A percentile compares a stretch with the other conserved stretches of the same genome.
Evolutionary conservation across 2,888 invertebrate genomes (phyloP).

Genomic region (Blastobasis adustella): DNA sequence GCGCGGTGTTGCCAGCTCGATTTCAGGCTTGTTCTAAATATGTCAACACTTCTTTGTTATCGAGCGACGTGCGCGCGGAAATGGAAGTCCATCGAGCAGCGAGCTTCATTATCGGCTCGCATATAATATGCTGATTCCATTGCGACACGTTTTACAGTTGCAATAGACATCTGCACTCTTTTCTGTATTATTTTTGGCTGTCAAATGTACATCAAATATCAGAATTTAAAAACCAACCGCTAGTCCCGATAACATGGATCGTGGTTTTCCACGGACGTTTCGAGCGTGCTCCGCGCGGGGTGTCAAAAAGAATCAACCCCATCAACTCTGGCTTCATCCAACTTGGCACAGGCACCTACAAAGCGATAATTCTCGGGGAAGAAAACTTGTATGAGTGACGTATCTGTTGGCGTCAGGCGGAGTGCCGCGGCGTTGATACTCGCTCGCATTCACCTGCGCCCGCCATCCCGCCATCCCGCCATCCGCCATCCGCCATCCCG

Average conservation of each 20-base stretch:
- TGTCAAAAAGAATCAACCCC: conserved; percentile 10
- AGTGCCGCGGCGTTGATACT: conserved; percentile 26
- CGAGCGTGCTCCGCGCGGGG: background rate
- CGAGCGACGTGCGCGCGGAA: conserved; percentile 66
- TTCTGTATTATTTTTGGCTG: too few relatives aligned
- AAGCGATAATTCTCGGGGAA: conserved; percentile 33
- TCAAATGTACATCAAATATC: background rate
- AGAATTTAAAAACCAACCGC: conserved; percentile 8
- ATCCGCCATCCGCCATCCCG: conserved; percentile 20
- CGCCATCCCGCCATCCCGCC: conserved; percentile 24
- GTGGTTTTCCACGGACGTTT: too few relatives aligned
- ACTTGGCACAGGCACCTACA: conserved; percentile 6
- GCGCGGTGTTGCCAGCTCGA: conserved; percentile 48
- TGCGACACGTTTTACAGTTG: too few relatives aligned
- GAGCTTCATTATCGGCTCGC: conserved; percentile 56
- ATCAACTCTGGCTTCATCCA: too few relatives aligned
- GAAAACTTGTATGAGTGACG: conserved; percentile 65
- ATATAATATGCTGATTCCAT: conserved; percentile 42
- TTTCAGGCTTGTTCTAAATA: conserved; percentile 76
- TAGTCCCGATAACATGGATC: background rate
- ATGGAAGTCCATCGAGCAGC: conserved; percentile 68
- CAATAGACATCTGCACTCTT: too few relatives aligned
- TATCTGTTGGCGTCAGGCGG: conserved; percentile 51
- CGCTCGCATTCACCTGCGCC: conserved; percentile 41
- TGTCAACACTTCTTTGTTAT: conserved; percentile 73